Evolutionary conservation across 2,113 vertebrate genomes (phyloP), one percentile per base, ranked within the genome.

Genomic region (Rhinogobius similis): DNA sequence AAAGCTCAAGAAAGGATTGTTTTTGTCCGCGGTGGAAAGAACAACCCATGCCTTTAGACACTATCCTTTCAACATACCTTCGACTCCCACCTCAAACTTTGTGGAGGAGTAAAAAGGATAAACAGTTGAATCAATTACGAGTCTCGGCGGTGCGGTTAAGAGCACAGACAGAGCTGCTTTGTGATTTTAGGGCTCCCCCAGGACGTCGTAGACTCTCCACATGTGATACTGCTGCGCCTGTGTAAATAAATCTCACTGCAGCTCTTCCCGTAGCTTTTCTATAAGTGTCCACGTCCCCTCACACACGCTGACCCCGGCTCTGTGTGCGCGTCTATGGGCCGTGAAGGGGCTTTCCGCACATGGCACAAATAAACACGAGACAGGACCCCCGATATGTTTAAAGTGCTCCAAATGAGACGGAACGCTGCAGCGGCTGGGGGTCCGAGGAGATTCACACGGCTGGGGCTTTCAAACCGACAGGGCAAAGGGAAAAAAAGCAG

Each of bases 341-440:
- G 53, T 5, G 11, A 59, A 68, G 67, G 24, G 26, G 50, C 44
- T 55, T 36, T 55, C 59, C 38, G 65, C 7, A 58, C 32, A 36
- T 1, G 55, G n/a, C 53, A 56, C 53, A 63, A 58, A 48, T 67
- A 81, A 65, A 78, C 48, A 38, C 74, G 23, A 64, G 32, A 67
- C 76, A 83, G 82, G 58, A 76, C 76, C 82, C 84, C 62, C 27
- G 62, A 76, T 81, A 70, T 90, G 90, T 90, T 90, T 92, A 77
- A 81, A 85, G 75, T 67, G 62, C 75, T 67, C 89, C 88, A 92
- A 94, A 93, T 93, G 93, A 90, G 85, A 88, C 90, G 67, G 88
- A 82, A 83, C 83, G 82, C 82, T 86, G 9, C 46, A 14, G 52
- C 21, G 84, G 86, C 82, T 71, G 73, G 89, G 82, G 80, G 66